Evolutionary conservation across 1,140 invertebrate species (phyloP).

Genomic region (Scaptomyza graminum): DNA sequence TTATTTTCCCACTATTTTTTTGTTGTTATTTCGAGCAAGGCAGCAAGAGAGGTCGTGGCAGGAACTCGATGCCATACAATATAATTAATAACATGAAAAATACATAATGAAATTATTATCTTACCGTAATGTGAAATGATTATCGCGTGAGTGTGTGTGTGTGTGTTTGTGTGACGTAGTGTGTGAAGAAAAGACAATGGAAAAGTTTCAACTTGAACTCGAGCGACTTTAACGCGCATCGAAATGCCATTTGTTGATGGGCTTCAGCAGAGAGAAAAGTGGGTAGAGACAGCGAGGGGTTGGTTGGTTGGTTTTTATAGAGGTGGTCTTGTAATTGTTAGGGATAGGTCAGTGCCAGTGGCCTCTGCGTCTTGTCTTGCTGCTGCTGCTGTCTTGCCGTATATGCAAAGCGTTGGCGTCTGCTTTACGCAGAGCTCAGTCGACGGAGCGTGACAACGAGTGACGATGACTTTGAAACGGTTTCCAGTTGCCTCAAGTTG

Average conservation of each 20-base stretch:
- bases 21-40: too few relatives aligned
- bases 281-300: background rate
- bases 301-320: background rate
- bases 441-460: conserved; percentile 64
- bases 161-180: conserved; percentile 43
- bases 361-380: conserved; percentile 1
- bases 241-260: conserved; percentile 48
- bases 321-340: conserved; percentile 5
- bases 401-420: conserved; percentile 67
- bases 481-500: conserved; percentile 42
- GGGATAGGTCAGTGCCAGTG: conserved; percentile 65
- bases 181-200: conserved; percentile 76
- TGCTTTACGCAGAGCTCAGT: conserved; percentile 39
- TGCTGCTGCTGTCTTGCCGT: background rate
- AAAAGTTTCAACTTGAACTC: conserved; percentile 43
- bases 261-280: background rate
- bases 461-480: conserved; percentile 59
- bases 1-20: conserved; percentile 76
- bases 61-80: conserved; percentile 54
- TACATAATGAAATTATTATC: conserved; percentile 82
- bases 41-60: conserved; percentile 9
- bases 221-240: conserved; percentile 61
- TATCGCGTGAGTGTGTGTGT: conserved; percentile 47
- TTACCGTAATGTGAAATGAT: conserved; percentile 80
- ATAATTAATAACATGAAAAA: conserved; percentile 82